Evolutionary conservation across 2,888 invertebrate genomes (phyloP).

Genomic region (Agonum fuliginosum): DNA sequence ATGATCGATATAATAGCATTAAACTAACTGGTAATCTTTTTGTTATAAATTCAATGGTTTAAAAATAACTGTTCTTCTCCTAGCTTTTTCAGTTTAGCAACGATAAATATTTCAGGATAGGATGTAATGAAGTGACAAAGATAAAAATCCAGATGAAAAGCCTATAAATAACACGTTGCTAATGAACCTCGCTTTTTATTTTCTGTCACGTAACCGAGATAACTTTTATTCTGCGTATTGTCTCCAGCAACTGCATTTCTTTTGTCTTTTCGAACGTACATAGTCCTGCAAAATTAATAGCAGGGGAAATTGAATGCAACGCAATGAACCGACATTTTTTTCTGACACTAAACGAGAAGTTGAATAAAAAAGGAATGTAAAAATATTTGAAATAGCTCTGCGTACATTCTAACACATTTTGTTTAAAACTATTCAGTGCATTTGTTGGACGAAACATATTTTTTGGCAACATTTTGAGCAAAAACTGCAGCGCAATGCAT

Average conservation of each 20-base stretch:
- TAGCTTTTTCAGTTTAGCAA: background rate
- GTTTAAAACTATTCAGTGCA: too few species aligned
- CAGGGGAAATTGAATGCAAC: background rate
- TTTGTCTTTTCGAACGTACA: background rate
- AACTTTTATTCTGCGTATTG: background rate
- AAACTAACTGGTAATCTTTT: too few species aligned
- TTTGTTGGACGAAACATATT: too few species aligned
- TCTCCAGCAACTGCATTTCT: conserved; percentile 2
- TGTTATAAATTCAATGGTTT: too few species aligned
- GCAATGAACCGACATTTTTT: conserved; percentile 2
- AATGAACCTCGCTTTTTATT: background rate
- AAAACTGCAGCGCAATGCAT: background rate
- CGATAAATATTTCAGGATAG: background rate
- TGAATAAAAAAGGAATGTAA: too few species aligned
- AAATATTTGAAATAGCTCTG: too few species aligned
- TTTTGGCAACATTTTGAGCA: background rate
- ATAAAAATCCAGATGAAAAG: background rate
- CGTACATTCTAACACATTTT: too few species aligned
- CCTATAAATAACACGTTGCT: background rate
- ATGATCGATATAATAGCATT: too few species aligned
- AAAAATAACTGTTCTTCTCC: background rate
- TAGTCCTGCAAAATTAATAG: background rate
- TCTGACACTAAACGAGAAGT: background rate
- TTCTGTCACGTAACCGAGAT: conserved; percentile 2
- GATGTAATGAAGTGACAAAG: background rate